These are phyloP conservation scores for Pelecanus crispus DNA, from an alignment of 2,113 vertebrate species.

Conservation along the genomic window DNA sequence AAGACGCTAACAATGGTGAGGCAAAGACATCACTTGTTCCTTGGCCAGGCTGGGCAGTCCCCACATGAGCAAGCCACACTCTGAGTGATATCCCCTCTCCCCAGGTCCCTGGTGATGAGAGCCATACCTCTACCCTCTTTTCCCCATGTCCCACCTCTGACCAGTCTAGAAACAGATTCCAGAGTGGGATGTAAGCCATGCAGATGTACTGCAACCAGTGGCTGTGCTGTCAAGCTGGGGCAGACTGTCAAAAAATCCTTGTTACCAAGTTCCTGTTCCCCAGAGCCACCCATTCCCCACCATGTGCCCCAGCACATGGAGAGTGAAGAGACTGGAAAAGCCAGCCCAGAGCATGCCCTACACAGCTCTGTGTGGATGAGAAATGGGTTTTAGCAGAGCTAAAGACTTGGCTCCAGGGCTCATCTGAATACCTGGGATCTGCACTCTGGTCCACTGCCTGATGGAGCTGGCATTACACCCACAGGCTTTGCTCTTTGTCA, in stretches of 20 bases:
- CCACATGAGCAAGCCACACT: rapidly evolving
- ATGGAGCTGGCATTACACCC: not conserved
- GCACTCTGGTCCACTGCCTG: not conserved
- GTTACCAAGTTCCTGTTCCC: not conserved
- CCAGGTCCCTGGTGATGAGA: not conserved
- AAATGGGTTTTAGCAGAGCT: not conserved
- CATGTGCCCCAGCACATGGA: not conserved
- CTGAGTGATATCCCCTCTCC: not conserved
- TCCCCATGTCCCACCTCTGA: not conserved
- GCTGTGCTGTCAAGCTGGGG: not conserved
- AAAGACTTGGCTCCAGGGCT: not conserved
- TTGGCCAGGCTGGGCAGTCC: not conserved
- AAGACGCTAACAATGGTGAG: not conserved
- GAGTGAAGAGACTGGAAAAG: not conserved
- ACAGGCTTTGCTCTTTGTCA: not conserved
- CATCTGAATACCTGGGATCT: not conserved
- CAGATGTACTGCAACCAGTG: not conserved
- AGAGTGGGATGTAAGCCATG: not conserved
- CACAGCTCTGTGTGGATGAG: not conserved
- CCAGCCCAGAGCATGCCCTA: not conserved
- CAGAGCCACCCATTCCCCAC: not conserved
- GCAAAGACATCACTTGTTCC: not conserved
- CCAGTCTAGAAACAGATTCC: not conserved
- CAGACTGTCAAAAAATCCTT: not conserved
- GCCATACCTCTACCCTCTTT: not conserved